Conservation (phyloP, 2,113 vertebrate species). For the Fulica atra region DNA sequence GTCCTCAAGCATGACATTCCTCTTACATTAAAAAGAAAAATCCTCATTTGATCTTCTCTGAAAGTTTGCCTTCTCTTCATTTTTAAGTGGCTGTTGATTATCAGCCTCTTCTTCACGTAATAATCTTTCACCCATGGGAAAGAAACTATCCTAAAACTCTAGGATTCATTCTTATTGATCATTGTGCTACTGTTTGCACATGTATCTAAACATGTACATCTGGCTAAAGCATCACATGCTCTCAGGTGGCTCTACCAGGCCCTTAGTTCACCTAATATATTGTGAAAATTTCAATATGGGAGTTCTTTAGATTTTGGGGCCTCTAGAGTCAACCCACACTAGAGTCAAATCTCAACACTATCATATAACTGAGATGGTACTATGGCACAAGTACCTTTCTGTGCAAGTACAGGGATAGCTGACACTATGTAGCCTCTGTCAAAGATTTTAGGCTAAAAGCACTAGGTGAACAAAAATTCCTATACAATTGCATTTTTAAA, state of each 20-base stretch:
- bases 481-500: neutral
- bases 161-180: neutral
- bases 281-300: neutral
- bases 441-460: neutral
- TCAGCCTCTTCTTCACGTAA: neutral
- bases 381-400: neutral
- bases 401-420: neutral
- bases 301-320: neutral
- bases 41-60: neutral
- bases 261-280: neutral
- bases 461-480: neutral
- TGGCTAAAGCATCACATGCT: neutral
- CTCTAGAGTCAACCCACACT: neutral
- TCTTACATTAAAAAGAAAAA: neutral
- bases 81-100: neutral
- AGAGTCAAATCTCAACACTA: neutral
- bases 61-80: neutral
- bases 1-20: neutral
- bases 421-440: neutral
- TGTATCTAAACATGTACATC: neutral
- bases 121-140: neutral
- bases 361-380: neutral
- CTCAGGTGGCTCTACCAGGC: neutral
- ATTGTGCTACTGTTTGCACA: neutral
- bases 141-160: neutral